These are phyloP conservation scores for Anabacerthia variegaticeps DNA, from an alignment of 2,797 vertebrate species.

Conservation along the genomic window DNA sequence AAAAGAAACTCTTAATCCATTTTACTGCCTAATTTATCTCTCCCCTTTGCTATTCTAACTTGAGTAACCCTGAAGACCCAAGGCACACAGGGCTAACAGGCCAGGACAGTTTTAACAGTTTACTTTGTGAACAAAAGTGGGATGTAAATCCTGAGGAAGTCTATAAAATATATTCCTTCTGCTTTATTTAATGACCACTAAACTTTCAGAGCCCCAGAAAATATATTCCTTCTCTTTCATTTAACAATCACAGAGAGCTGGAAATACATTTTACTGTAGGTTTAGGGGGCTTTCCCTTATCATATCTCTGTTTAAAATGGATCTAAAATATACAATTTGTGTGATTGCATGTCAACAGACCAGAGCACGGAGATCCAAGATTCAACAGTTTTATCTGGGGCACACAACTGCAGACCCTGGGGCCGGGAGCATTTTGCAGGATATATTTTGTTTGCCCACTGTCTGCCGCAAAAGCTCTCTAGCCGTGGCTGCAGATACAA, in stretches of 20 bases:
- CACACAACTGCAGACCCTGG: neutral
- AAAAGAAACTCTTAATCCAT: slow-evolving; percentile 43
- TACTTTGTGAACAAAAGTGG: slow-evolving; percentile 26
- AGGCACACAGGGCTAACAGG: slow-evolving; percentile 21
- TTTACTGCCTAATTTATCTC: slow-evolving; percentile 63
- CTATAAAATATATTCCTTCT: slow-evolving; percentile 11
- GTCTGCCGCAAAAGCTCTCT: neutral
- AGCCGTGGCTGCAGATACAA: fast-evolving
- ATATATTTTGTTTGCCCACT: neutral
- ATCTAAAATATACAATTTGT: neutral
- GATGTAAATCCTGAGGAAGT: slow-evolving; percentile 15
- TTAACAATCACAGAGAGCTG: neutral
- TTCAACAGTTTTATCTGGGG: neutral
- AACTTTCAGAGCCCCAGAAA: neutral
- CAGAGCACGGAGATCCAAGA: neutral
- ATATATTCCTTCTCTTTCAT: neutral
- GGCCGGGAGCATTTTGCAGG: neutral
- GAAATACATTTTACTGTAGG: neutral
- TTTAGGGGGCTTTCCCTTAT: neutral
- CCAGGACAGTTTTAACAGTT: slow-evolving; percentile 8
- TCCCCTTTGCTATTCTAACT: neutral
- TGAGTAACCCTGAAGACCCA: slow-evolving; percentile 20
- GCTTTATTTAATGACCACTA: neutral
- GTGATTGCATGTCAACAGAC: neutral
- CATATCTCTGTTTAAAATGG: neutral